These are phyloP conservation scores for Excalfactoria chinensis DNA, from an alignment of 2,113 vertebrate species.

Conservation along the genomic window DNA sequence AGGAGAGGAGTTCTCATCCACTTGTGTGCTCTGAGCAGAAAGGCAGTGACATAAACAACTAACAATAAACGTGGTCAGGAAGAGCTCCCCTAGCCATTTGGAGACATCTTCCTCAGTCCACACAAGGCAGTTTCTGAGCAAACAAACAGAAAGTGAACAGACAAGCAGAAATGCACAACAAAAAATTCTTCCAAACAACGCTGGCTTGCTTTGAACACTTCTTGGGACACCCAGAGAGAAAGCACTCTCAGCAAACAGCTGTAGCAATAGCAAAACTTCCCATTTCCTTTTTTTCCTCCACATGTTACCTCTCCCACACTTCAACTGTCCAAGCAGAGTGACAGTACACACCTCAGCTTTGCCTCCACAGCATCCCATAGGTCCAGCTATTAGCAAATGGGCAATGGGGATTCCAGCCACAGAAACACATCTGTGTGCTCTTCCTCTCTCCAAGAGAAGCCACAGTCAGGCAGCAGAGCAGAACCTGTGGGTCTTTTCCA, in stretches of 20 bases:
- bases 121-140: background rate
- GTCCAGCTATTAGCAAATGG: background rate
- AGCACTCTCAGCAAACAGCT: background rate
- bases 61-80: constrained; percentile 15
- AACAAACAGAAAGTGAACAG: constrained; percentile 1
- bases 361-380: background rate
- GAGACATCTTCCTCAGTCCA: constrained; percentile 17
- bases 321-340: constrained; percentile 15
- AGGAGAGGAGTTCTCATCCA: constrained; percentile 16
- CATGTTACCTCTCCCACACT: background rate
- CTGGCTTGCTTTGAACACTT: background rate
- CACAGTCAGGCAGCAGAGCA: background rate
- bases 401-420: background rate
- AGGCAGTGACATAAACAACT: constrained; percentile 36
- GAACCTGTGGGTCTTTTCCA: background rate
- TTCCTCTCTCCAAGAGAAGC: background rate
- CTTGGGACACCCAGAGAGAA: background rate
- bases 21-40: background rate
- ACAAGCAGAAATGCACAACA: background rate
- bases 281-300: background rate
- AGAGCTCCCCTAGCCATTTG: background rate
- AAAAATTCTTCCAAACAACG: background rate
- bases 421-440: background rate
- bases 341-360: background rate
- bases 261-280: background rate